phyloP scores from a whole-genome alignment of 2,797 vertebrate genomes.

The Anisognathus igniventris region DNA sequence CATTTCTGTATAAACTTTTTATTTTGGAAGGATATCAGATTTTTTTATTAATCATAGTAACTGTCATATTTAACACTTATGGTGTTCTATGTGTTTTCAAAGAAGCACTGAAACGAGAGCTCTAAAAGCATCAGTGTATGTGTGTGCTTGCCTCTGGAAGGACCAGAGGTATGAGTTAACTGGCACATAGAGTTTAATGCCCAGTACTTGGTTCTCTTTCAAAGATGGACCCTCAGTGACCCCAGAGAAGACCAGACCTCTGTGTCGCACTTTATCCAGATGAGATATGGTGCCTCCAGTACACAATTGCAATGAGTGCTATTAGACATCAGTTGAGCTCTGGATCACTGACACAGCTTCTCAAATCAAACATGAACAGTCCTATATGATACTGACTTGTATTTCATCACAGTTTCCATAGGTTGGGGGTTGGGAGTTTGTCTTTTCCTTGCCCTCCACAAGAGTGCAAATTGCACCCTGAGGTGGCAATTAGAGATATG shows the following conservation, averaged over 20 bases:
- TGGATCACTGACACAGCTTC: background rate
- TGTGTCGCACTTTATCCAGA: background rate
- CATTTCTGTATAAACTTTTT: background rate
- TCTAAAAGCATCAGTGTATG: background rate
- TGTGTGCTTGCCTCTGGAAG: background rate
- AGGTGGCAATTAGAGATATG: background rate
- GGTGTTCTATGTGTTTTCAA: background rate
- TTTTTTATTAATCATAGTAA: background rate
- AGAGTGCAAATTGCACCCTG: background rate
- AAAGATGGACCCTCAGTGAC: background rate
- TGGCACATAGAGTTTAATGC: background rate
- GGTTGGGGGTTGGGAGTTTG: background rate
- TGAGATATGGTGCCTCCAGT: background rate
- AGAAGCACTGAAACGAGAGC: background rate
- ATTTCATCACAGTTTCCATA: background rate
- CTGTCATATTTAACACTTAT: background rate
- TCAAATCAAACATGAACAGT: background rate
- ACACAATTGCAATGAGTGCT: background rate
- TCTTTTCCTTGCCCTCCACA: background rate
- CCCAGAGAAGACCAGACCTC: background rate
- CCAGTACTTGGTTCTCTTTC: background rate
- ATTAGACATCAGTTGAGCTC: background rate
- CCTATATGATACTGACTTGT: background rate
- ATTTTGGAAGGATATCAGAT: background rate
- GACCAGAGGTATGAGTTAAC: background rate